Evolutionary conservation across 1,140 invertebrate genomes (phyloP).

Genomic region (Camponotus pennsylvanicus): DNA sequence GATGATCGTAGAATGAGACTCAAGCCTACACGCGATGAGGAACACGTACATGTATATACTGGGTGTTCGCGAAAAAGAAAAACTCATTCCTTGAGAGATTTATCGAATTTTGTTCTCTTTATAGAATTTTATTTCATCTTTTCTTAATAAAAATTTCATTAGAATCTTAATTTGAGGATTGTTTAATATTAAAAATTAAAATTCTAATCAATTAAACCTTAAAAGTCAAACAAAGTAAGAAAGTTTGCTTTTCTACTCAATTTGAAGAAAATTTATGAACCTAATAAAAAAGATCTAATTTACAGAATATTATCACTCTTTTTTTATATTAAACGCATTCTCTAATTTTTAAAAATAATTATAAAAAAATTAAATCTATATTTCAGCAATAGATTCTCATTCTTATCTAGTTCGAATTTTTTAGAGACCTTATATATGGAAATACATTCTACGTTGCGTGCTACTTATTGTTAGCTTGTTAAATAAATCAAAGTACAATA

Average conservation of each 20-base stretch:
- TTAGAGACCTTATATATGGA: constrained; percentile 48
- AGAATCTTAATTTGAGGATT: neutral
- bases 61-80: constrained; percentile 20
- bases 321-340: neutral
- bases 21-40: constrained; percentile 62
- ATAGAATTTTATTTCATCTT: neutral
- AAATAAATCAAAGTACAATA: constrained; percentile 71
- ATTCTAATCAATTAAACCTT: neutral
- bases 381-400: neutral
- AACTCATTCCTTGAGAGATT: neutral
- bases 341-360: neutral
- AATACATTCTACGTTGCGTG: constrained; percentile 58
- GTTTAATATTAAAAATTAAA: neutral
- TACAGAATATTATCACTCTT: too few species aligned
- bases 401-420: neutral
- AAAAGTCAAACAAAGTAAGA: neutral
- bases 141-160: neutral
- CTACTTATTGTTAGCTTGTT: constrained; percentile 51
- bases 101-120: neutral
- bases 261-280: neutral
- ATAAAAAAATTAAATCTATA: neutral
- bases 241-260: neutral
- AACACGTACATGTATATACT: constrained; percentile 47
- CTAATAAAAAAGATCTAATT: neutral
- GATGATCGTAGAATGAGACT: constrained; percentile 62